Conservation (phyloP, 2,797 vertebrate genomes). For the Enteromius trimaculatus region DNA sequence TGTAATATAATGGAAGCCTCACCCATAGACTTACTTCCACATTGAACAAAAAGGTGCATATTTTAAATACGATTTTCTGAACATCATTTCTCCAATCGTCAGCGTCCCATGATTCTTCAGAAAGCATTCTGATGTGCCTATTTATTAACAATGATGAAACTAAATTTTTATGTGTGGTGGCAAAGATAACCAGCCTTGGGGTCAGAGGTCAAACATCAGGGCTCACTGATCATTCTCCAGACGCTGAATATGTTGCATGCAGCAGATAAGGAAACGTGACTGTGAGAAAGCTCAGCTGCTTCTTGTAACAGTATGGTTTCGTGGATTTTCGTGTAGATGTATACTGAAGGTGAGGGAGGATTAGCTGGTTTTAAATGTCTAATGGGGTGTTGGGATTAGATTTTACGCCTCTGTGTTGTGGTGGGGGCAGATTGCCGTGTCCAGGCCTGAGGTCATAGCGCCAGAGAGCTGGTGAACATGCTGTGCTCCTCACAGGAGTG, state of each 20-base stretch:
- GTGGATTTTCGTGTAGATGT: constrained; percentile 43
- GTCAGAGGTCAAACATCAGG: constrained; percentile 56
- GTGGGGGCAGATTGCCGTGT: constrained; percentile 16
- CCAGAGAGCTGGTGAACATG: constrained; percentile 1
- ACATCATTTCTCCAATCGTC: too few species aligned
- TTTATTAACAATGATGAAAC: too few species aligned
- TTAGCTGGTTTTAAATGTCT: constrained; percentile 21
- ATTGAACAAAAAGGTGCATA: too few species aligned
- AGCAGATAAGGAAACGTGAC: constrained; percentile 41
- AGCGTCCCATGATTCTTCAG: too few species aligned
- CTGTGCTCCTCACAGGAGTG: constrained; percentile 14
- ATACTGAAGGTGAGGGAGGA: constrained; percentile 23
- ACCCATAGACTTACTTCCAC: too few species aligned
- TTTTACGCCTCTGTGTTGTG: constrained; percentile 24
- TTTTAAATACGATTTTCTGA: too few species aligned
- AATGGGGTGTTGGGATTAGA: constrained; percentile 36
- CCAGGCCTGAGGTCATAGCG: constrained; percentile 34
- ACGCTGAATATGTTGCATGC: neutral
- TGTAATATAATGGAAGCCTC: too few species aligned
- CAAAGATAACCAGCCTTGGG: constrained; percentile 54
- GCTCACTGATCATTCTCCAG: constrained; percentile 29
- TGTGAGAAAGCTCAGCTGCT: neutral
- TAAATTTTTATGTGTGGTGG: constrained; percentile 24
- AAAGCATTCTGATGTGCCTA: too few species aligned
- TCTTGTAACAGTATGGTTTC: constrained; percentile 28